These are phyloP conservation scores for Psylliodes chrysocephalus DNA, from an alignment of 2,888 invertebrate genomes.

Conservation along the genomic window DNA sequence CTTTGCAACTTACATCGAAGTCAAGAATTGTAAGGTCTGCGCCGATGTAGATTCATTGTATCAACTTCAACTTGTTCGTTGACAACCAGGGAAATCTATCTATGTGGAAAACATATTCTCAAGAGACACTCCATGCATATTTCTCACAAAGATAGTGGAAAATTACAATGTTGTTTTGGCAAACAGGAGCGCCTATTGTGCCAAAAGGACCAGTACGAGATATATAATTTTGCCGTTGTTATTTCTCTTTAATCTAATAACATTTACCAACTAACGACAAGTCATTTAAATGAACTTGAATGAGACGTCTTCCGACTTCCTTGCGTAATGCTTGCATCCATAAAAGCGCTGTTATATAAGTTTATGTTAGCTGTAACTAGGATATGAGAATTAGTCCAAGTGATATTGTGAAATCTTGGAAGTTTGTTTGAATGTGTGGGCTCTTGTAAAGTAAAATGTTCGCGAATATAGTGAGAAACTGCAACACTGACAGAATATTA, in stretches of 20 bases:
- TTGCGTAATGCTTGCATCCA: background rate
- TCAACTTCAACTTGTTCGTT: constrained; percentile 10
- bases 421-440: too few relatives aligned
- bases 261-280: constrained; percentile 27
- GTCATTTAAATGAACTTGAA: constrained; percentile 26
- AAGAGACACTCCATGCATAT: constrained; percentile 20
- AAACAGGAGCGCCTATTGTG: constrained; percentile 39
- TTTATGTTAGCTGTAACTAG: constrained; percentile 2
- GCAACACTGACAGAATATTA: too few relatives aligned
- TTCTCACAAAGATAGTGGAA: constrained; percentile 40
- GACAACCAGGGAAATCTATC: constrained; percentile 14
- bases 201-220: constrained; percentile 40
- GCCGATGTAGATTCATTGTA: constrained; percentile 11
- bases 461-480: too few relatives aligned
- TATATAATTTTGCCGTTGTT: constrained; percentile 37
- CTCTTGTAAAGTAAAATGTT: too few relatives aligned
- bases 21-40: background rate
- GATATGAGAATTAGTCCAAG: background rate
- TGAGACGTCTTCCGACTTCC: constrained; percentile 9
- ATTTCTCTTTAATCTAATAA: constrained; percentile 31
- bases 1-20: constrained; percentile 3
- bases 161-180: constrained; percentile 45
- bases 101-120: constrained; percentile 20
- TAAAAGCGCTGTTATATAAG: constrained; percentile 4
- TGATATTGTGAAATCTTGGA: background rate